Conservation (phyloP, 1,140 invertebrate genomes). For the Orius laevigatus region DNA sequence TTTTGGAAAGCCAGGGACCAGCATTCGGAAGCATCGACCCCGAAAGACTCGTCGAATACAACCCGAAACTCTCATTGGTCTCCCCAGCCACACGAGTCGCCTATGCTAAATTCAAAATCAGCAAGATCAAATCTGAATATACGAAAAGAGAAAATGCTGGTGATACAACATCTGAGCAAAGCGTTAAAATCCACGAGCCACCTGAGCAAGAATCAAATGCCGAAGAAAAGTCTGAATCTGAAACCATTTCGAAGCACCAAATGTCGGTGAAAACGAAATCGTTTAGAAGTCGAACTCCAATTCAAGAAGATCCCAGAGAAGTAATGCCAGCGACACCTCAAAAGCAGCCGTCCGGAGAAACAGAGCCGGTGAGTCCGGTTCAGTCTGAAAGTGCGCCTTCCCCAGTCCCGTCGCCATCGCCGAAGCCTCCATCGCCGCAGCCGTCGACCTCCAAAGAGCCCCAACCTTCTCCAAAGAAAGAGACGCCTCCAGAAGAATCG, state of each 20-base stretch:
- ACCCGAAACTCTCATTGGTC: slow-evolving; percentile 56
- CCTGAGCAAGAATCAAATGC: slow-evolving; percentile 19
- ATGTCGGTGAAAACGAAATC: slow-evolving; percentile 19
- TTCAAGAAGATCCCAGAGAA: slow-evolving; percentile 30
- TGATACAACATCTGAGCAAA: not conserved
- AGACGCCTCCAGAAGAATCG: not conserved
- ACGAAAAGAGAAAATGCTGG: slow-evolving; percentile 21
- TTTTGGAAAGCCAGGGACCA: slow-evolving; percentile 39
- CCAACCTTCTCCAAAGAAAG: no score
- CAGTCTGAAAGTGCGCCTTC: not conserved
- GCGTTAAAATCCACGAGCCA: slow-evolving; percentile 14
- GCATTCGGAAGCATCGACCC: slow-evolving; percentile 43
- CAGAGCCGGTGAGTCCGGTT: slow-evolving; percentile 10
- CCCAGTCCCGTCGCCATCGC: not conserved
- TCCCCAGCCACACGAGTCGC: slow-evolving; percentile 58
- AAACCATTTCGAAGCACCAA: slow-evolving; percentile 16
- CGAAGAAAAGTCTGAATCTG: slow-evolving; percentile 16
- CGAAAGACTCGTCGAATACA: slow-evolving; percentile 54
- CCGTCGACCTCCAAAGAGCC: no score
- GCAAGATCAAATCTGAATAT: slow-evolving; percentile 39
- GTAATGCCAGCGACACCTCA: slow-evolving; percentile 22
- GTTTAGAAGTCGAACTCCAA: slow-evolving; percentile 30
- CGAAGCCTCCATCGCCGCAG: not conserved
- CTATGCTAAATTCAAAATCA: slow-evolving; percentile 71
- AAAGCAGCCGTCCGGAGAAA: slow-evolving; percentile 20